Evolutionary conservation across 2,888 invertebrate genomes (phyloP), one percentile per base, ranked within the genome.

Genomic region (Euzetes globulus): DNA sequence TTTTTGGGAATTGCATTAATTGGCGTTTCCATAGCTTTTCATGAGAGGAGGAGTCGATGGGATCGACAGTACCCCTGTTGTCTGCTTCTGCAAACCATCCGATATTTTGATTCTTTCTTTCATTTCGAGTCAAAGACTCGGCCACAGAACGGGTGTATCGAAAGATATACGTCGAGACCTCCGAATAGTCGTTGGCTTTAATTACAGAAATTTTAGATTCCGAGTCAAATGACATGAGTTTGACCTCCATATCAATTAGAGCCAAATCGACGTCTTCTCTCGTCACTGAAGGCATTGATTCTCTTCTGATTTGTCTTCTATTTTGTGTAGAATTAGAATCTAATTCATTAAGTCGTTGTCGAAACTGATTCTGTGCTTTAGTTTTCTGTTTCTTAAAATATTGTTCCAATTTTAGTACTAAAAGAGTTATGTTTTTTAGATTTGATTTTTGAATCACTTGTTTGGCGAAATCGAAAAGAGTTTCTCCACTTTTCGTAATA

Each of bases 1-100:
- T 50, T 45, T 41, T 73, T 15, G 73, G 73, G 50, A 73, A 73
- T 65, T 73, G 65, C 65, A 58, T 45, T 65, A 73, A 73, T 33
- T 73, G 73, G 47, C 45, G 33, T 58, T 65, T 45, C 73, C 73
- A 73, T 22, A 73, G 47, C 22, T 63, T 47, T 45, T 52, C 25
- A n/a, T 37, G 37, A 27, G 29, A 22, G 6, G 65, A 7, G 3
- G 6, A 50, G 29, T 63, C 50, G 9, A 29, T 47, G 0, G 65
- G 47, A 17, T 60, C 63, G 37, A 63, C 41, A 13, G 63, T 58
- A 25, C 17, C 19, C 13, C 45, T 17, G n/a, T 65, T 65, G 27
- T 73, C 50, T 17, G 58, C 52, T 1, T 65, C 63, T n/a, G 73
- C 73, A 50, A 50, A 73, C 45, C 63, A 65, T 17, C 65, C 65